A percentile compares a stretch with the other conserved stretches of the same genome.
Conservation (phyloP, 2,113 vertebrate genomes). For the Mormyrus iriodes region DNA sequence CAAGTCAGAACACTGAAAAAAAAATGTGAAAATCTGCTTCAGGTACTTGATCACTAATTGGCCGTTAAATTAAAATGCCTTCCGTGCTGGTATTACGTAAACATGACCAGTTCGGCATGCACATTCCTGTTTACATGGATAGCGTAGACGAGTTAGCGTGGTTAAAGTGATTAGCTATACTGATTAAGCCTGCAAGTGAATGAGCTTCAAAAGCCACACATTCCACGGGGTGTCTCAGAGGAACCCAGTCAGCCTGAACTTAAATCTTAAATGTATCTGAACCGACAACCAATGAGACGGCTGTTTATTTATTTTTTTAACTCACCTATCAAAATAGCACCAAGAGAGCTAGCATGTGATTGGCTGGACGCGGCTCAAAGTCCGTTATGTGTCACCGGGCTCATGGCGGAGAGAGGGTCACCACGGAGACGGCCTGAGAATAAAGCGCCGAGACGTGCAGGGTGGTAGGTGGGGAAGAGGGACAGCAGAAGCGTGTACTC, state of each 20-base stretch:
- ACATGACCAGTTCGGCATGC: neutral
- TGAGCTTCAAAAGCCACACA: neutral
- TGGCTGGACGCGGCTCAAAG: neutral
- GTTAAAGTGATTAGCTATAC: constrained; percentile 7
- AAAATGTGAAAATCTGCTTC: neutral
- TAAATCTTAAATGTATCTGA: neutral
- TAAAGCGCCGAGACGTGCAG: neutral
- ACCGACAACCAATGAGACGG: neutral
- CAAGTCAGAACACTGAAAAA: constrained; percentile 18
- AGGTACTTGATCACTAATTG: neutral
- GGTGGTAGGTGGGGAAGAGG: neutral
- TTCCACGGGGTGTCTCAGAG: neutral
- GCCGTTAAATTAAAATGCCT: neutral
- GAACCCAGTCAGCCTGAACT: neutral
- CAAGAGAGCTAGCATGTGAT: neutral
- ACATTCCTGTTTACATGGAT: neutral
- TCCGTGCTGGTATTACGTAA: neutral
- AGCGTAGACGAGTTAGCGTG: neutral
- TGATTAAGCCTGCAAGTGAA: neutral
- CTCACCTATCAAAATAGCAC: neutral
- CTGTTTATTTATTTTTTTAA: neutral
- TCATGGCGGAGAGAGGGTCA: neutral
- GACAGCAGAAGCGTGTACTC: neutral
- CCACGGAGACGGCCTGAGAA: neutral
- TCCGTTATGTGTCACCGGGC: neutral